These are phyloP conservation scores for Lepus americanus DNA, from an alignment of 2,113 vertebrate species.

Conservation along the genomic window DNA sequence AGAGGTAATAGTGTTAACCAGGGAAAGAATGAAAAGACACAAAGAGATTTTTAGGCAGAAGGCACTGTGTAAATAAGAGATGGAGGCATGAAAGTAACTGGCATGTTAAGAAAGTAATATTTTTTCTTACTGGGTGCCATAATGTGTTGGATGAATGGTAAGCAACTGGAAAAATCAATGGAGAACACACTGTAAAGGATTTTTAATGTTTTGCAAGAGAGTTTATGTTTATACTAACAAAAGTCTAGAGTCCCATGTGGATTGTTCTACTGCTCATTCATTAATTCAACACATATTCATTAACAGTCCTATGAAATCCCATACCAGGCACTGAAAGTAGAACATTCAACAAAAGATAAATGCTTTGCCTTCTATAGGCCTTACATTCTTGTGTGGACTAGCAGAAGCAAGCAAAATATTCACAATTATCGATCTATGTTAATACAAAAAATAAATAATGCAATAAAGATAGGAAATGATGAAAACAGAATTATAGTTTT, in stretches of 20 bases:
- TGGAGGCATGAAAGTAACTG: background rate
- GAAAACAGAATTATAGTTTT: background rate
- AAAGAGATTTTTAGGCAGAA: constrained; percentile 29
- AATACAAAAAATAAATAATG: background rate
- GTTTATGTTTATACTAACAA: background rate
- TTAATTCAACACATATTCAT: constrained; percentile 17
- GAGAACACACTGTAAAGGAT: background rate
- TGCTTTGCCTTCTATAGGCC: background rate
- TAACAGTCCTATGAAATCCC: background rate
- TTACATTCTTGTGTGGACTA: background rate
- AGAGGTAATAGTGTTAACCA: constrained; percentile 6
- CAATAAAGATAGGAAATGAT: background rate
- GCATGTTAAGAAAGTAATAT: background rate
- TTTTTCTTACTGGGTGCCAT: background rate
- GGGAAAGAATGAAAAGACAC: constrained; percentile 47
- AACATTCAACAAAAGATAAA: background rate
- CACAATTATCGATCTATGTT: background rate
- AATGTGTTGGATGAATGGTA: background rate
- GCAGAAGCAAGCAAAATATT: background rate
- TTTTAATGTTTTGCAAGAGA: background rate
- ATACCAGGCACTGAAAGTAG: background rate
- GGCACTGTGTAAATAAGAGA: constrained; percentile 15
- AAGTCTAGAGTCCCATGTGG: background rate
- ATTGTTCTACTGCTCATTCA: constrained; percentile 7
- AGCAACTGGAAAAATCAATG: background rate